A percentile compares a stretch with the other conserved stretches of the same genome.
Evolutionary conservation across 2,113 vertebrate genomes (phyloP).

Genomic region (Cygnus atratus): DNA sequence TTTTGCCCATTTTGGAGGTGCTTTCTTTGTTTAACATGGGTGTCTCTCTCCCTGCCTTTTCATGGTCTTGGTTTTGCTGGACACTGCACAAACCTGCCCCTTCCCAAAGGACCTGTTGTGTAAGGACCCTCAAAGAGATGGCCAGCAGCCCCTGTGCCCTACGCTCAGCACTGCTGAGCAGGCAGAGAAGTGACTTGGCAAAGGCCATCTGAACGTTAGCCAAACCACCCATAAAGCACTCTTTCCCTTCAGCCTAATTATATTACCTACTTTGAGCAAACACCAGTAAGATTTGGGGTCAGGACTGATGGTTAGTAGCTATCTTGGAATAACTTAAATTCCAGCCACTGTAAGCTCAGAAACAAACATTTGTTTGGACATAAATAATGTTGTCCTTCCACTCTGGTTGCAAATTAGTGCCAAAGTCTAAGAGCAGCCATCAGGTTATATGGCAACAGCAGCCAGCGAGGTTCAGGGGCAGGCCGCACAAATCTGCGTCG

Average conservation of each 20-base stretch:
- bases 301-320: not conserved
- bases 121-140: not conserved
- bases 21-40: not conserved
- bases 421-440: not conserved
- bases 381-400: not conserved
- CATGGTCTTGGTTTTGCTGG: not conserved
- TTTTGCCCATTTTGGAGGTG: not conserved
- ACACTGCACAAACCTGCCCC: not conserved
- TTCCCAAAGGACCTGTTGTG: not conserved
- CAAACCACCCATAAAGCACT: not conserved
- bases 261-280: not conserved
- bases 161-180: not conserved
- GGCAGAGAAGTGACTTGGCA: not conserved
- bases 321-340: not conserved
- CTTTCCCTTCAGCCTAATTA: not conserved
- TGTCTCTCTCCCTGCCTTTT: not conserved
- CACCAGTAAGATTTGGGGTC: not conserved
- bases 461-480: not conserved
- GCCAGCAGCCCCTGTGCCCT: not conserved
- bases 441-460: not conserved
- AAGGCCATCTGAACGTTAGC: not conserved
- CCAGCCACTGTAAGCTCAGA: not conserved
- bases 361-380: not conserved
- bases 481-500: not conserved
- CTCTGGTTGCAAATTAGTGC: not conserved